Conservation (phyloP, 2,797 vertebrate genomes). For the Phataginus tetradactyla region DNA sequence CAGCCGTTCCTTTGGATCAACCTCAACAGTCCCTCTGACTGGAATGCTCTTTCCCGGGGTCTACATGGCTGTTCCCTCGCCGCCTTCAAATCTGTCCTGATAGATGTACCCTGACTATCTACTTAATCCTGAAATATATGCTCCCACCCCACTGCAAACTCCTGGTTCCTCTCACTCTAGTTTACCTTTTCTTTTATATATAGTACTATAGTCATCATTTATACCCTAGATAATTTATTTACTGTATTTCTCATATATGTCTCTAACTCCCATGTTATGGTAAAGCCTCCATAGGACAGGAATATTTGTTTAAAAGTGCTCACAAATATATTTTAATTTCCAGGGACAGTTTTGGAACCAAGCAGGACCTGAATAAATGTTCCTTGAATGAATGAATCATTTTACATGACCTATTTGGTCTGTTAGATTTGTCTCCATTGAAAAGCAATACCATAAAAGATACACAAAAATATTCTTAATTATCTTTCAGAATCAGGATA, state of each 20-base stretch:
- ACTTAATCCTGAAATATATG: neutral
- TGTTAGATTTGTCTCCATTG: neutral
- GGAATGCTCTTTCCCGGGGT: neutral
- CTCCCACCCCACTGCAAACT: neutral
- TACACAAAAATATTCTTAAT: neutral
- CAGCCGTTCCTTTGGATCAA: neutral
- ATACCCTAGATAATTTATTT: neutral
- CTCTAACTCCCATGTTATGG: neutral
- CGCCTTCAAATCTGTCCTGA: neutral
- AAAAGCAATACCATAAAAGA: neutral
- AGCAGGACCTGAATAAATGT: neutral
- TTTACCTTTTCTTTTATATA: neutral
- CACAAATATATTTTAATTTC: neutral
- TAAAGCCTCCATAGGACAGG: neutral
- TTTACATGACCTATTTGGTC: neutral
- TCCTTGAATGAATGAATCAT: neutral
- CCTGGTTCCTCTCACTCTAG: neutral
- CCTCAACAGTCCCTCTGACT: neutral
- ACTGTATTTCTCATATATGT: neutral
- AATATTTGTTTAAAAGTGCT: neutral
- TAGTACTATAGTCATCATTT: neutral
- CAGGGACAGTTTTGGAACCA: no score
- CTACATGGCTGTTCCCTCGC: neutral
- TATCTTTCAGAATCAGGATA: neutral
- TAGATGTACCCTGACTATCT: neutral